Base-by-base conservation (phyloP, 2,888 invertebrate species). In the Lepeophtheirus nordmannii region DNA sequence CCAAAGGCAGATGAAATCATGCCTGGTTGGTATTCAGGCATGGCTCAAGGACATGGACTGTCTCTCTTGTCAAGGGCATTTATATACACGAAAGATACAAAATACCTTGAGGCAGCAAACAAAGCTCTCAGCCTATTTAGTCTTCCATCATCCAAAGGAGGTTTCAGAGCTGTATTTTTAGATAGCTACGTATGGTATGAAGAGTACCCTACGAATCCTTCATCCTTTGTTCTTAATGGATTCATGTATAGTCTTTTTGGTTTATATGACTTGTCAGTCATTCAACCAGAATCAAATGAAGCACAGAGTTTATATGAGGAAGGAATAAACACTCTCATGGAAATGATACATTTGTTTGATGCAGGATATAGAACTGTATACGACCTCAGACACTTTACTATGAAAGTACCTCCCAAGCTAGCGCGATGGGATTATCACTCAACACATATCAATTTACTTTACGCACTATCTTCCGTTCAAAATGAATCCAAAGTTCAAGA, bases 371-470 rank as follows among this genome's bases (percentile, higher is more conserved):
- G 93, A 2, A 91, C 93, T 23, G 85, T 90, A 69, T 98, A 99
- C 75, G 98, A 98, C 79, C 80, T 99, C 65, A 80, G 97, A 14
- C 98, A 98, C 76, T 84, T 93, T 73, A 89, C 89, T 0, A 77
- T 92, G 41, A 87, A 88, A 22, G 85, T 87, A 20, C 86, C 89
- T 37, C 92, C 92, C 0, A 98, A 98, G 76, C 80, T 96, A 69
- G 98, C 98, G 0, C 80, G 98, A 67, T 96, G 97, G 93, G 98
- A 98, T 75, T 98, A 98, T 76, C 98, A 98, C 77, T 89, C 93
- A 0, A 94, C 96, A 0, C 98, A 99, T 75, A 87, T 98, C 30
- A 96, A 94, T 78, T 94, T 98, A 74, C 73, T 82, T 62, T 73
- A 79, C 65, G 80, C 94, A 69, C 82, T 97, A 69, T 85, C 86